These are phyloP conservation scores for Ptiloglossa arizonensis DNA, from an alignment of 1,140 invertebrate species.

Conservation along the genomic window DNA sequence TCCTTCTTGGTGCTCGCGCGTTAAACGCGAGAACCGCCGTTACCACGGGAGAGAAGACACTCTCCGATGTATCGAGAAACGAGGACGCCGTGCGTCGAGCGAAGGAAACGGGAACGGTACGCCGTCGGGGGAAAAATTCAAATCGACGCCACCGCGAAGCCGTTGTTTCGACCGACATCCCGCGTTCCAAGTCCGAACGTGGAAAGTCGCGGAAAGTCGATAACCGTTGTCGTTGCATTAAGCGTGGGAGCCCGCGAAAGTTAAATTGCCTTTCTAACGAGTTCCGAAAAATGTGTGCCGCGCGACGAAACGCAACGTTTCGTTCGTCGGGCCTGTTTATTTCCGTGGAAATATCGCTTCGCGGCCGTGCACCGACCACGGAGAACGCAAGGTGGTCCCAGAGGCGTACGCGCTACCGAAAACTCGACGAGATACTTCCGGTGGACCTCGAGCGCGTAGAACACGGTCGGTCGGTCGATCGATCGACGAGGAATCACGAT, in stretches of 20 bases:
- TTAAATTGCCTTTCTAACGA: slow-evolving; percentile 67
- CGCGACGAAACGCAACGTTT: neutral
- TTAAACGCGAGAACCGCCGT: too few relatives aligned
- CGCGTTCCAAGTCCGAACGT: slow-evolving; percentile 2
- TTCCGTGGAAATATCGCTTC: neutral
- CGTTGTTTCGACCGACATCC: slow-evolving; percentile 2
- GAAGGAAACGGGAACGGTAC: too few relatives aligned
- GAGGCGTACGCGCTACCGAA: too few relatives aligned
- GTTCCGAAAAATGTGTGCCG: slow-evolving; percentile 59
- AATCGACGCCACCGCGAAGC: neutral
- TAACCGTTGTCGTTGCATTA: slow-evolving; percentile 52
- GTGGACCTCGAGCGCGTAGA: too few relatives aligned
- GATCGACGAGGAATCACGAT: too few relatives aligned
- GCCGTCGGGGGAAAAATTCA: slow-evolving; percentile 28
- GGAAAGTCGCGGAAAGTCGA: slow-evolving; percentile 48
- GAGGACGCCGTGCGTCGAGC: too few relatives aligned
- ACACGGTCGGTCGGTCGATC: too few relatives aligned
- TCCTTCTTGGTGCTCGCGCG: neutral
- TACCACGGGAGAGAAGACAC: too few relatives aligned
- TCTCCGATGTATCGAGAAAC: neutral
- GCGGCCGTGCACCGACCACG: neutral
- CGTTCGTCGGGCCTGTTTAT: neutral
- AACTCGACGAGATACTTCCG: too few relatives aligned
- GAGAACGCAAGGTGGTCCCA: too few relatives aligned
- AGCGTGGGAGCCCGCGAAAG: slow-evolving; percentile 46